Evolutionary conservation across 2,113 vertebrate species (phyloP), one percentile per base, ranked within the genome.

Genomic region (Cettia cetti): DNA sequence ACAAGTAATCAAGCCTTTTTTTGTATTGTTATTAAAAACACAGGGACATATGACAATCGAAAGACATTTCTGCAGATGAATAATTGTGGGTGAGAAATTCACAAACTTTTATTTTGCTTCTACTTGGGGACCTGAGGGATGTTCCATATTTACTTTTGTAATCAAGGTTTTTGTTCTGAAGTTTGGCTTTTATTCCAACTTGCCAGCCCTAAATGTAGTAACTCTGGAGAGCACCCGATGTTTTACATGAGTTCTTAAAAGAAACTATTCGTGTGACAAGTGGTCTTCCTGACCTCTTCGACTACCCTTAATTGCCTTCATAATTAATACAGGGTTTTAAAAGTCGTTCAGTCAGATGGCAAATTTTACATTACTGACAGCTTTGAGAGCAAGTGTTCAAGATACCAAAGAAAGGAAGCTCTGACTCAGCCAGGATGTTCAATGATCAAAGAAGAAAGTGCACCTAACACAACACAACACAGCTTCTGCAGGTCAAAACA

Each of bases 381-480:
- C 44, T 44, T 69, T 37, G 14, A 87, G 17, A 53, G 24, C 65
- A 85, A 87, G 70, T 35, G n/a, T 82, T 91, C 78, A 79, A 78
- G 68, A 76, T 14, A 75, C 27, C 65, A 78, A 84, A 70, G 69
- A 87, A 94, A 78, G 74, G 82, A 94, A 93, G 78, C 49, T 92
- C 81, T 79, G 74, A 94, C 52, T 94, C 74, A 91, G 74, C 11
- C 81, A 91, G 84, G 59, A 78, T 56, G 57, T 63, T 82, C n/a
- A 40, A 20, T 13, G 57, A 88, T 79, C 70, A 93, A 84, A 95
- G 81, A 85, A 77, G 70, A 68, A 82, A 47, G 35, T 63, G 15
- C 75, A 92, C 65, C 65, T 63, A 87, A 87, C 65, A 86, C 54
- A 87, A 87, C 65, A 86, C 54, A 90, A 90, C 75, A 91, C 45